A percentile compares a stretch with the other conserved stretches of the same genome.
phyloP scores from a whole-genome alignment of 2,113 vertebrate genomes.

The Monarcha castaneiventris region DNA sequence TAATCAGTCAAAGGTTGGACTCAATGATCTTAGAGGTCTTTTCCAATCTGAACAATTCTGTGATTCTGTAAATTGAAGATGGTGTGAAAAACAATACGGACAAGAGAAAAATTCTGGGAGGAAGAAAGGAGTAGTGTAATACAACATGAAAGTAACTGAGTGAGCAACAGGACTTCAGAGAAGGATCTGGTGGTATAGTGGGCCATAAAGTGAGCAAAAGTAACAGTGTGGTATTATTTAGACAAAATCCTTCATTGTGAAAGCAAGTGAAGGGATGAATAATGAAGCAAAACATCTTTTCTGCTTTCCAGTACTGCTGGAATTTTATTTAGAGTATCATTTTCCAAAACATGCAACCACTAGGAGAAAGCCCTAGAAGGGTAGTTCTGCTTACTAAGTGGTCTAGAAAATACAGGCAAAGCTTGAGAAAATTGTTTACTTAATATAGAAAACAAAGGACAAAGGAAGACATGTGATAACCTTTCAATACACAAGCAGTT shows the following conservation, averaged over 20 bases:
- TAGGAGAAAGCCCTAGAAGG: background rate
- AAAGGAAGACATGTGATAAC: background rate
- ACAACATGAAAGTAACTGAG: background rate
- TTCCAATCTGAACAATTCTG: background rate
- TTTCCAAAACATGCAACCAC: background rate
- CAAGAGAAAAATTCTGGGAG: background rate
- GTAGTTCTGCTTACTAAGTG: background rate
- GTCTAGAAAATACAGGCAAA: background rate
- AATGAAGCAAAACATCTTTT: background rate
- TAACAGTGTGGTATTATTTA: background rate
- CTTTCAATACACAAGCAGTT: background rate
- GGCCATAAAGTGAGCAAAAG: background rate
- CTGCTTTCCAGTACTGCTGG: background rate
- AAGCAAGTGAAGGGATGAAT: background rate
- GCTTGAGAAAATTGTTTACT: slow-evolving; percentile 1
- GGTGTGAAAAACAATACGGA: background rate
- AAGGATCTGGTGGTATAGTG: background rate
- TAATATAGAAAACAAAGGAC: background rate
- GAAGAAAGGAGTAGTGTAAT: background rate
- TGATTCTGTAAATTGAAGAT: background rate
- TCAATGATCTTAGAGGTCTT: background rate
- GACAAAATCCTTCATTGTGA: background rate
- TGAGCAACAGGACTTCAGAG: background rate
- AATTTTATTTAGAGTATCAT: background rate
- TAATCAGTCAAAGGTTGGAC: background rate